These are phyloP conservation scores for Orius insidiosus DNA, from an alignment of 1,140 invertebrate genomes.

Conservation along the genomic window DNA sequence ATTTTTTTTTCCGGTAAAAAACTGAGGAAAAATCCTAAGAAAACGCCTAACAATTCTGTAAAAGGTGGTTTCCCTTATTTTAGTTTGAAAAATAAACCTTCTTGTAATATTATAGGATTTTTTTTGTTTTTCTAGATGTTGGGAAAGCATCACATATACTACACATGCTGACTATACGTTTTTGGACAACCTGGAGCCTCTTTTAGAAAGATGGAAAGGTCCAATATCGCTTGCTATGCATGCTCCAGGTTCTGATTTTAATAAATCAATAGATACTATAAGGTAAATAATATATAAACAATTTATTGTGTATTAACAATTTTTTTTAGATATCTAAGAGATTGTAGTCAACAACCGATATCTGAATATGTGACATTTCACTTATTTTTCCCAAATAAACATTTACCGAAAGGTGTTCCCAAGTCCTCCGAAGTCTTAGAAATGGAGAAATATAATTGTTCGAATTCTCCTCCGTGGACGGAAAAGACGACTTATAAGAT, in stretches of 20 bases:
- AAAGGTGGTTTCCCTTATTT: no score
- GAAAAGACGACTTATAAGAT: conserved; percentile 59
- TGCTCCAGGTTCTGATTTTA: conserved; percentile 46
- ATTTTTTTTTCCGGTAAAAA: no score
- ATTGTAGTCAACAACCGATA: conserved; percentile 40
- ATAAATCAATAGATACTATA: conserved; percentile 35
- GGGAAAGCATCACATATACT: conserved; percentile 77
- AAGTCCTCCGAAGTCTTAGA: conserved; percentile 42
- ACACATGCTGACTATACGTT: conserved; percentile 84
- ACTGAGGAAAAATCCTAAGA: no score
- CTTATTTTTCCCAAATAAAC: conserved; percentile 67
- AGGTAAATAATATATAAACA: not conserved
- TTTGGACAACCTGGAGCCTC: conserved; percentile 69
- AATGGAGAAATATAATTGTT: conserved; percentile 50
- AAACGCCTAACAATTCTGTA: no score
- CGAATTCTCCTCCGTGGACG: conserved; percentile 44
- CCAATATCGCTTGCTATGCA: conserved; percentile 52
- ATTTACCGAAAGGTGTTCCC: conserved; percentile 59
- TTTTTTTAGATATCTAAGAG: conserved; percentile 30
- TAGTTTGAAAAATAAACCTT: no score
- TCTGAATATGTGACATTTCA: conserved; percentile 66
- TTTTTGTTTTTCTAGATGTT: conserved; percentile 42
- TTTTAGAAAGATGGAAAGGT: conserved; percentile 52
- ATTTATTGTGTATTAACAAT: not conserved
- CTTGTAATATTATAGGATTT: not conserved